Evolutionary conservation across 92 coral and sea anemone species (phyloP), one percentile per base, ranked within the genome.

Genomic region (Porites cylindrica): DNA sequence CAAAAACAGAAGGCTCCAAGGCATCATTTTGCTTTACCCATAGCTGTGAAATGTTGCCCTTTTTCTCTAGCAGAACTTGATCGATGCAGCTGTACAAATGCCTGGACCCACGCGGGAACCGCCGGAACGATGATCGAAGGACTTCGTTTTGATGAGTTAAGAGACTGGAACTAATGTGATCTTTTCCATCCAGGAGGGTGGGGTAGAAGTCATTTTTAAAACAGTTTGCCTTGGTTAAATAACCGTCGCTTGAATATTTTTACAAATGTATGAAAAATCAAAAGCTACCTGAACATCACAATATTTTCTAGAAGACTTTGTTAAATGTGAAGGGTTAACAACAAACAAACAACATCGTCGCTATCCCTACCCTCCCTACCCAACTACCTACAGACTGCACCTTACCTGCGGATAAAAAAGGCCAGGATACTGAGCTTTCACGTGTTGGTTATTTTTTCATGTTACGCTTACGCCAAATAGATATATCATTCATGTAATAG

Each of bases 381-480:
- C 47, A 38, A 4, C 47, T 38, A 38, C 47, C 5, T 38, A 38
- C 47, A 38, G 47, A 38, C 6, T 38, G 47, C 6, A 38, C 47
- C 47, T 2, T 32, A 32, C 43, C 43, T 32, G 5, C 43, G 19
- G 13, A 14, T 0, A 2, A 19, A 56, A 59, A 82, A 82, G 86
- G 78, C 86, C 29, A 26, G 86, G 86, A 56, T 82, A 19, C 86
- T 82, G 24, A 82, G 86, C 50, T 43, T 20, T 26, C 81, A 51
- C 63, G n/a, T n/a, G n/a, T n/a, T 14, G 73, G 80, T 21, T 21
- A 21, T 21, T 21, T 0, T 21, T 21, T 21, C 23, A 21, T 21
- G 23, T 21, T 21, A 21, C 23, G 23, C 23, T 21, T 21, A 21
- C 23, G 23, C 23, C 23, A 21, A 21, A 21, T 21, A 21, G 23